Evolutionary conservation across 2,888 invertebrate genomes (phyloP).

Genomic region (Stenodera caucasica): DNA sequence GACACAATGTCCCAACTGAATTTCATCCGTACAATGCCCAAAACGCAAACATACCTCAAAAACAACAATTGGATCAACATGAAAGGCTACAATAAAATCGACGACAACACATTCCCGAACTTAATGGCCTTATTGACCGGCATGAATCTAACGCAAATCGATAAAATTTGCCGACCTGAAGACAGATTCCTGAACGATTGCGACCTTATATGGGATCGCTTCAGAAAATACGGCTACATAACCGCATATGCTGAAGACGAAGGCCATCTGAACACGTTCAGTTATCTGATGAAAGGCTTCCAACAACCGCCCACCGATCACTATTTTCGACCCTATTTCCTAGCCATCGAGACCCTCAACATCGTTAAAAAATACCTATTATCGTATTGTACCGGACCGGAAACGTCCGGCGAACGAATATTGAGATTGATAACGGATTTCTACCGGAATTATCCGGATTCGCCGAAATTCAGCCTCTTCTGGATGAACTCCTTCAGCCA

Average conservation of each 20-base stretch:
- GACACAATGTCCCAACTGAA: constrained; percentile 84
- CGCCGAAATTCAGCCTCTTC: constrained; percentile 73
- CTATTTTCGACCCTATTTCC: constrained; percentile 73
- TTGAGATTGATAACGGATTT: constrained; percentile 71
- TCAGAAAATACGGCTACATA: constrained; percentile 68
- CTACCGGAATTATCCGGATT: constrained; percentile 59
- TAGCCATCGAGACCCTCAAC: constrained; percentile 64
- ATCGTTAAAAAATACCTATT: constrained; percentile 52
- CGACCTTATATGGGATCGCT: constrained; percentile 77
- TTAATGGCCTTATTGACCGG: constrained; percentile 82
- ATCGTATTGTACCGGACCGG: constrained; percentile 63
- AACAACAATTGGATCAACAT: constrained; percentile 54
- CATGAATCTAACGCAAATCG: constrained; percentile 53
- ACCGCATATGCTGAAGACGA: constrained; percentile 82
- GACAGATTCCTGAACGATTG: constrained; percentile 67
- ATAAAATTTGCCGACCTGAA: constrained; percentile 57
- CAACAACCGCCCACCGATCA: constrained; percentile 75
- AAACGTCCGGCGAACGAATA: constrained; percentile 67
- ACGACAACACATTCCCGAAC: constrained; percentile 90
- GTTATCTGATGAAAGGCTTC: constrained; percentile 72
- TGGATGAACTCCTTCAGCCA: constrained; percentile 82
- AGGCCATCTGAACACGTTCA: constrained; percentile 72
- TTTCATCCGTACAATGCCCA: constrained; percentile 72
- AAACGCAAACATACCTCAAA: constrained; percentile 68
- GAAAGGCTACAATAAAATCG: constrained; percentile 64